Base-by-base conservation (phyloP, 2,888 invertebrate species). In the Brachyptera risi region DNA sequence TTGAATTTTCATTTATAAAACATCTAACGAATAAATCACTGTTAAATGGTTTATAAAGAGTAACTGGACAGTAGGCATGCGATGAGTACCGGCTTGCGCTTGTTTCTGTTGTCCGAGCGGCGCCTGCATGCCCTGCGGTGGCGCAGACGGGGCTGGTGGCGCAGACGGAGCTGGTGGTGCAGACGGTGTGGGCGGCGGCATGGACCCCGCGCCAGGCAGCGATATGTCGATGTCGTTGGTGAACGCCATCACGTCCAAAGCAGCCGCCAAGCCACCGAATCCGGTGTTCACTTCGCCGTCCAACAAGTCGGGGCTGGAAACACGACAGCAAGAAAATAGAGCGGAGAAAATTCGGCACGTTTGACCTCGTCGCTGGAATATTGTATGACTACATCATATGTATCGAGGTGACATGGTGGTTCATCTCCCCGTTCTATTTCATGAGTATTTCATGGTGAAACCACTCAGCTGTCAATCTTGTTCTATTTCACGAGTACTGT, bases 241-340 rank as follows among this genome's bases (percentile, higher is more conserved):
- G 74, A 90, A 91, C 0, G 90, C 87, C 80, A 94, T 87, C 66
- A 91, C 89, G 71, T 91, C 90, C 59, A 92, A 79, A 1, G 92
- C 90, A 13, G 87, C 84, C 2, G 86, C 86, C 47, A 92, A 75
- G 27, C 80, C 83, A 38, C 79, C 80, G 67, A 80, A 80, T 60
- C 78, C 79, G 15, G 37, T 23, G 24, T 23, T 42, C 2, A 47
- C 59, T 13, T 57, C 62, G 11, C 62, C n/a, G 57, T 24, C 56
- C 19, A 54, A 35, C 3, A 40, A 21, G 54, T 65, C 64, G 40
- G 64, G 64, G n/a, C 64, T 65, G 62, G 13, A 62, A 56, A 38
- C 35, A 35, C 2, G 37, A 56, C n/a, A 15, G 1, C 17, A 44
- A 15, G 31, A 5, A 11, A 31, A 11, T 5, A 31, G 5, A 11